Base-by-base conservation (phyloP, 1,140 invertebrate genomes). In the Platorchestia sp. region DNA sequence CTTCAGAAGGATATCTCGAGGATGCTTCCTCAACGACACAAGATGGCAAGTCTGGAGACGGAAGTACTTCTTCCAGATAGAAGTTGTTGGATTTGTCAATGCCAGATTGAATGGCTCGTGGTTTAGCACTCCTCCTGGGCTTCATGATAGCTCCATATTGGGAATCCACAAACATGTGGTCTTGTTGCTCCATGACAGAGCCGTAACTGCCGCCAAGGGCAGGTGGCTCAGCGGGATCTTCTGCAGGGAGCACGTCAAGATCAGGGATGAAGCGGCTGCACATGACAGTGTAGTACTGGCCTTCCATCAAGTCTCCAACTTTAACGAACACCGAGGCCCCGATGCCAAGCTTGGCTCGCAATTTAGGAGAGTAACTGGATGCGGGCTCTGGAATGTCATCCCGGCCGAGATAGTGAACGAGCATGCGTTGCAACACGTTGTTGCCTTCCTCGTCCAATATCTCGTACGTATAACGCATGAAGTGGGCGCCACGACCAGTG, bases 81-180 rank as follows among this genome's bases (percentile, higher is more conserved):
- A 93, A 93, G 91, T 93, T 93, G 91, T 93, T 93, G 47, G 91
- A 93, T 27, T 93, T 93, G 45, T 93, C 91, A n/a, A 93, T 93
- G 44, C 91, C 91, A 45, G 91, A 93, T 19, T 45, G 43, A 47
- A 93, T 93, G 40, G 91, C 91, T 44, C 91, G 6, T 10, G 91
- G 91, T 40, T 93, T 93, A 40, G 91, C 40, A 44, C 45, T 93
- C 44, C 91, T 93, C 45, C 91, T 42, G 14, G 91, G 91, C 45
- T 93, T 93, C 91, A 93, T 93, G 43, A 93, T 93, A 40, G 91
- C 91, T 44, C 91, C 91, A 40, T 93, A 93, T 44, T 93, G 91
- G 0, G 91, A 93, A n/a, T 93, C 91, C 0, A 93, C 91, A 47
- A 93, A 93, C 91, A 93, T 93, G 91, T 93, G 91, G 40, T 93